Conservation (phyloP, 2,797 vertebrate genomes). For the Eurystomus glaucurus region DNA sequence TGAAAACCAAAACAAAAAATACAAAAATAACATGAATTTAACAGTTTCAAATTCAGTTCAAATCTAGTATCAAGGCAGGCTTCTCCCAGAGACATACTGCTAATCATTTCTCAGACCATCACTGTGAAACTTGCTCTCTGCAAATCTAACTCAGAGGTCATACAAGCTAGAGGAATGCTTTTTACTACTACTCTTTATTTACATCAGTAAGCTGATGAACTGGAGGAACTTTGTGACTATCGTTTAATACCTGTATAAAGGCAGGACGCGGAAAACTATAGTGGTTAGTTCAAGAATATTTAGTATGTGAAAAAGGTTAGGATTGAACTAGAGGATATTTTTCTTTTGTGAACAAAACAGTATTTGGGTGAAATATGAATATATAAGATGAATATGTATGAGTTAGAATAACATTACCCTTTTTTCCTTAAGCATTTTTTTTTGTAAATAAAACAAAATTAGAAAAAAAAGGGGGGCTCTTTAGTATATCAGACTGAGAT, state of each 20-base stretch:
- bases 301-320: background rate
- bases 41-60: background rate
- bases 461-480: background rate
- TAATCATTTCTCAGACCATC: background rate
- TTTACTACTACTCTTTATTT: background rate
- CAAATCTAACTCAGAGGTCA: background rate
- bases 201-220: background rate
- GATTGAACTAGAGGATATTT: background rate
- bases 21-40: background rate
- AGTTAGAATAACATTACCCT: background rate
- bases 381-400: background rate
- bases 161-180: background rate
- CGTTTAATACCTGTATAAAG: background rate
- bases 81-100: background rate
- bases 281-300: background rate
- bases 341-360: background rate
- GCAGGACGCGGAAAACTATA: background rate
- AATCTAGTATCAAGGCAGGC: background rate
- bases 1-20: background rate
- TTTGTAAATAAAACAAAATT: background rate
- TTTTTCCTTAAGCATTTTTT: background rate
- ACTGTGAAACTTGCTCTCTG: background rate
- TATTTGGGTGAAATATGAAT: background rate
- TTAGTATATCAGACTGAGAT: background rate
- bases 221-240: background rate